Evolutionary conservation across 1,140 invertebrate genomes (phyloP), one percentile per base, ranked within the genome.

Genomic region (Eumeta japonica): DNA sequence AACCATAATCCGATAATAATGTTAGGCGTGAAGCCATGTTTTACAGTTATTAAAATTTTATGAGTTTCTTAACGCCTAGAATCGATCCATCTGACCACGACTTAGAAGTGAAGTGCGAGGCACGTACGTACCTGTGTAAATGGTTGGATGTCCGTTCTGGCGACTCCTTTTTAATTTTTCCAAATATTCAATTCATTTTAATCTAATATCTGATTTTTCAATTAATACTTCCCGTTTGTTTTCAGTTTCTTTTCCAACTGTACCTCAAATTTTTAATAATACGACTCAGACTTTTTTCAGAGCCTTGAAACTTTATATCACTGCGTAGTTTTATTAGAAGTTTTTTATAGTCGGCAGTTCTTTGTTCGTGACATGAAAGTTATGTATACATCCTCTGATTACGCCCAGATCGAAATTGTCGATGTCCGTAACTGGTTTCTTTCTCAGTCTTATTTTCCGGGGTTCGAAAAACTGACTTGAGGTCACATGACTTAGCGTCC

Each of bases 351-450:
- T 41, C 9, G 49, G 39, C 3, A 43, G 20, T 28, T 45, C 24
- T 20, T 44, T 42, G n/a, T 42, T 35, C 10, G 37, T 45, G 3
- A 31, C 18, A 19, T 45, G 46, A 17, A 33, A 45, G 32, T 45
- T 18, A 12, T 49, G 45, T 0, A 51, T 28, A 17, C 36, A 41
- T 14, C 31, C 35, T 30, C 32, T 45, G 12, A 51, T 43, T 0
- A 48, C 45, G 3, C 20, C 29, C 30, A 48, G 30, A 18, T 50
- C 39, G 31, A 50, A 50, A 39, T 19, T 35, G 28, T 45, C 35
- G 7, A 48, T 41, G 11, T 24, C 42, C 11, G 41, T 46, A 1
- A 52, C 19, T 9, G 34, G 20, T 20, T 45, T 49, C 20, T 30
- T 2, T 29, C 28, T 33, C 11, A 10, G 16, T 14, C 37, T 33